Conservation (phyloP, 1,140 invertebrate species). For the Listronotus oregonensis region DNA sequence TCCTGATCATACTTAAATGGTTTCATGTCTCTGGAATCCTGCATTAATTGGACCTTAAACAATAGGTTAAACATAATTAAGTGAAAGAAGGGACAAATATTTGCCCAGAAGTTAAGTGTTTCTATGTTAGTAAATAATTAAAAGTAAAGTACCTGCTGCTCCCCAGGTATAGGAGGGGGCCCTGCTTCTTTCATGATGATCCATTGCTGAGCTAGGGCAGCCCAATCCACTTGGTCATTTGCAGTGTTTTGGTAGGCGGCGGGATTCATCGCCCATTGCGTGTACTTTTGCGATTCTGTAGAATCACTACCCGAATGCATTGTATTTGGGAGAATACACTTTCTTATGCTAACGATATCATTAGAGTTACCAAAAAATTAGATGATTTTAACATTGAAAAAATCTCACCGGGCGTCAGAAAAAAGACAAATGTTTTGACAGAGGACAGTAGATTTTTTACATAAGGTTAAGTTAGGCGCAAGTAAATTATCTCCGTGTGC, state of each 20-base stretch:
- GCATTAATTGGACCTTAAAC: slow-evolving; percentile 44
- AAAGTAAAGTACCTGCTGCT: slow-evolving; percentile 50
- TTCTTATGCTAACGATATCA: too few relatives aligned
- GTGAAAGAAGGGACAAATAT: too few relatives aligned
- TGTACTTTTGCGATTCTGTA: slow-evolving; percentile 61
- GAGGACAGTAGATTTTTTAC: too few relatives aligned
- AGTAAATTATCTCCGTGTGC: too few relatives aligned
- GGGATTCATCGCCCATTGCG: slow-evolving; percentile 76
- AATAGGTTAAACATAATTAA: not conserved
- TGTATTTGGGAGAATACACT: not conserved
- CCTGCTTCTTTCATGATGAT: slow-evolving; percentile 91
- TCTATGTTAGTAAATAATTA: too few relatives aligned
- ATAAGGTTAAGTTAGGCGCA: too few relatives aligned
- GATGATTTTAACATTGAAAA: not conserved
- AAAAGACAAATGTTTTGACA: too few relatives aligned
- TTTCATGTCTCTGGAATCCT: slow-evolving; percentile 12
- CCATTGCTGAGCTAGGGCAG: slow-evolving; percentile 94
- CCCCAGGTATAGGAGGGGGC: slow-evolving; percentile 57
- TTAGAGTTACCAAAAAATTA: too few relatives aligned
- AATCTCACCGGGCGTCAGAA: too few relatives aligned
- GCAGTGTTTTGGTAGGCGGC: slow-evolving; percentile 61
- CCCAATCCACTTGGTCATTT: slow-evolving; percentile 86
- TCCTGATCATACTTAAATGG: slow-evolving; percentile 35
- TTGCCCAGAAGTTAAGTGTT: too few relatives aligned
- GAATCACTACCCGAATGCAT: slow-evolving; percentile 55